phyloP scores from a whole-genome alignment of 2,113 vertebrate genomes.

The Rhinolophus ferrumequinum region DNA sequence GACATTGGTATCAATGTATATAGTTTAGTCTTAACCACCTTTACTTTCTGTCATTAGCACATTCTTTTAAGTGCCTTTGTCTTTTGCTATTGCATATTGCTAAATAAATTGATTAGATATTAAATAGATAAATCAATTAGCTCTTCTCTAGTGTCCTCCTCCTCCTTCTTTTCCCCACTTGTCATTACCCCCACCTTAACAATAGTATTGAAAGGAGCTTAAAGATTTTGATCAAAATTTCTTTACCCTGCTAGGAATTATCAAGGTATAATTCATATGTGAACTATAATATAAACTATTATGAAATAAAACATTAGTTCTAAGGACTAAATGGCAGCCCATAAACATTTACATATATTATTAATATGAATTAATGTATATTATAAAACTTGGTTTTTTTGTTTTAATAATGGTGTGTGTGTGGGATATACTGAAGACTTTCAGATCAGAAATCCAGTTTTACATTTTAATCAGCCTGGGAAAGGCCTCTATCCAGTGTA shows the following conservation, averaged over 20 bases:
- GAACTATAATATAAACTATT: not conserved
- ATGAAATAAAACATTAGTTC: not conserved
- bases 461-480: not conserved
- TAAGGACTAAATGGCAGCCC: not conserved
- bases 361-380: not conserved
- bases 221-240: not conserved
- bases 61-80: no score
- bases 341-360: not conserved
- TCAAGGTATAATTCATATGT: slow-evolving; percentile 6
- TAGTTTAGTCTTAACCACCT: no score
- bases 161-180: no score
- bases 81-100: no score
- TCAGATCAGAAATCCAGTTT: not conserved
- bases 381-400: not conserved
- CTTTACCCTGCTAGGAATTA: not conserved
- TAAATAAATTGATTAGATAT: no score
- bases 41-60: no score
- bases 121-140: no score
- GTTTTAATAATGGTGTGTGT: not conserved
- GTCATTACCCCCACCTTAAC: no score
- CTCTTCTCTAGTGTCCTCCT: no score
- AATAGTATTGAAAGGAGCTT: not conserved
- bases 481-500: not conserved
- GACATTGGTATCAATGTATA: no score
- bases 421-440: not conserved